Base-by-base conservation (phyloP, 2,888 invertebrate genomes). In the Lissocephala sabroskyi region DNA sequence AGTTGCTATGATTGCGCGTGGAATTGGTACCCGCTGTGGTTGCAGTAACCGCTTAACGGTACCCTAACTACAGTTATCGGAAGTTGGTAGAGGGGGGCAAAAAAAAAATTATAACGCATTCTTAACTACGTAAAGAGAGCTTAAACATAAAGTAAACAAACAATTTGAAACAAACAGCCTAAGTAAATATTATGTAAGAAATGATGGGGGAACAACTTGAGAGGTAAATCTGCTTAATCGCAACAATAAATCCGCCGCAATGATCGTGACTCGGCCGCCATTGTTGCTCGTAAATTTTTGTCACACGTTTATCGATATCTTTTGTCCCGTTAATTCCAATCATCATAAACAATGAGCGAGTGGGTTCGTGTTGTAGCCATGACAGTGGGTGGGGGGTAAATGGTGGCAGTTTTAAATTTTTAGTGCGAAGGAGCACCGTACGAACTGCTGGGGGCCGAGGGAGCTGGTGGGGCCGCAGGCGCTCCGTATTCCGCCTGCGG, bases 361-460 rank as follows among this genome's bases (percentile, higher is more conserved):
- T 48, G 23, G 36, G n/a, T 28, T 52, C 36, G 13, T 18, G 40
- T n/a, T n/a, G 41, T 45, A 52, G 51, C 56, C 56, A 56, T 49
- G 56, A 52, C 49, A 42, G 6, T 18, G 37, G 16, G 37, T 37
- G 18, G 19, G 35, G 35, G 16, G 35, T 35, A 35, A 13, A 16
- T 6, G 16, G 35, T 35, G 11, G 30, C 30, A 11, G 11, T 4
- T 13, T 32, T 13, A 32, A 29, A 28, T 11, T 39, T 6, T 46
- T 81, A 81, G 50, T 82, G 80, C 33, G 81, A 71, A 2, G 84
- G 84, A 52, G 75, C 80, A 26, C 84, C 84, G 51, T 84, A 84
- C 13, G 82, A 83, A 59, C 82, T 80, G 64, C 80, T 82, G 51
- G 84, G 84, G 36, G 80, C 75, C 3, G 82, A 76, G n/a, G 81